Evolutionary conservation across 1,140 invertebrate genomes (phyloP).

Genomic region (Heliconius eleuchia): DNA sequence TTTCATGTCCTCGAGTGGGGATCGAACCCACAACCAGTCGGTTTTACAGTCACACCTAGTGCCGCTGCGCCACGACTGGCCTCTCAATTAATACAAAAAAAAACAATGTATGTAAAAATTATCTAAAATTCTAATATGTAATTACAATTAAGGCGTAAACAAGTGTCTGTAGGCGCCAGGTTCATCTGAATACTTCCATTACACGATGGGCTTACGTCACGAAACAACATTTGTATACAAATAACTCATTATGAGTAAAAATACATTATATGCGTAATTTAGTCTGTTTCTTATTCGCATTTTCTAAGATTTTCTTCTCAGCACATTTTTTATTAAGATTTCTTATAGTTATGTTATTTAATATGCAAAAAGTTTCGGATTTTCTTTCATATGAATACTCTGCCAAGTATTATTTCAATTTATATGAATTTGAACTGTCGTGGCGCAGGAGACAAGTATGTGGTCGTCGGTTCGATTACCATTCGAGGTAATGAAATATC

Average conservation of each 20-base stretch:
- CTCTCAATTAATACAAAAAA: neutral
- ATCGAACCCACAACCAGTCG: too few relatives aligned
- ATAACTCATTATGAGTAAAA: constrained; percentile 41
- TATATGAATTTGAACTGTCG: too few relatives aligned
- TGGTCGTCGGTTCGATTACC: too few relatives aligned
- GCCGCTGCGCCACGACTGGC: too few relatives aligned
- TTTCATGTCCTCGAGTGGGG: too few relatives aligned
- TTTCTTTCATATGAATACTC: too few relatives aligned
- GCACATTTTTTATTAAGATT: neutral
- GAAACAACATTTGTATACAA: constrained; percentile 40
- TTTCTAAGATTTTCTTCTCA: constrained; percentile 5
- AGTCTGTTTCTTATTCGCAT: constrained; percentile 22
- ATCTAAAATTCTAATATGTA: neutral
- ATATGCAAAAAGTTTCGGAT: neutral
- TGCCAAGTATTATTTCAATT: too few relatives aligned
- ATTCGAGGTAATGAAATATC: too few relatives aligned
- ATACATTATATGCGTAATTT: constrained; percentile 30
- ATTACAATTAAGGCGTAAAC: neutral
- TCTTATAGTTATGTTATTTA: neutral
- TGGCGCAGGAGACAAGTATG: too few relatives aligned
- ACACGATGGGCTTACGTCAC: constrained; percentile 37
- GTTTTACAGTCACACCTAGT: too few relatives aligned
- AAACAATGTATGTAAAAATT: neutral
- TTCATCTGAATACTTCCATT: constrained; percentile 5
- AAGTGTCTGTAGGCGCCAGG: constrained; percentile 9